Evolutionary conservation across 92 coral and sea anemone genomes (phyloP), one percentile per base, ranked within the genome.

Genomic region (Epizoanthus fatuus): DNA sequence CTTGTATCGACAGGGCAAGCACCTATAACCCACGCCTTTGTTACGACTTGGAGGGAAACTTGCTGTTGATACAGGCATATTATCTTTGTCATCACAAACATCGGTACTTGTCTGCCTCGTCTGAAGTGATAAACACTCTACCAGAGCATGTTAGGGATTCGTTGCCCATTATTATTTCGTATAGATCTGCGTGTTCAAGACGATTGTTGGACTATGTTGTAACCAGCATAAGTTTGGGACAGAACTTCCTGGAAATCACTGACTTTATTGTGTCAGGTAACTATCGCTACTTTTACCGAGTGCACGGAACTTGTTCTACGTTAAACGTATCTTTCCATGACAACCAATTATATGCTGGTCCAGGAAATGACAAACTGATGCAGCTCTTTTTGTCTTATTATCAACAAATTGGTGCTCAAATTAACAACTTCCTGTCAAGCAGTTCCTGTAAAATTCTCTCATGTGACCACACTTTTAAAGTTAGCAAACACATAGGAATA

Each of bases 331-430:
- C 84, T 10, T 90, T 88, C 63, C 83, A 84, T 38, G 89, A 84
- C 56, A 80, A 85, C 58, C 47, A 80, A 9, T 69, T 88, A 77
- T 91, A 84, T 70, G 84, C 90, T 8, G 54, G 32, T 66, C 78
- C 87, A 32, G 69, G 90, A 45, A 89, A 86, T 71, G 95, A 91
- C 67, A 91, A 91, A 72, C 84, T 91, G 14, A 91, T 91, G 92
- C 92, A 91, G 62, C 81, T 91, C 20, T 88, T 91, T 52, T 58
- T 91, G 53, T 86, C 86, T 81, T 75, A 86, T 53, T 85, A 79
- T 86, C 86, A 86, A 45, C 83, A 75, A 56, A 90, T 47, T 47
- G 11, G 11, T 47, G 11, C 1, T 10, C 59, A 13, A 14, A 45
- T 44, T 72, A 72, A 17, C 77, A 40, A n/a, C 52, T 17, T 40